Evolutionary conservation across 35 echinoderm and acorn worm genomes (phyloP).

Genomic region (Patiria miniata): DNA sequence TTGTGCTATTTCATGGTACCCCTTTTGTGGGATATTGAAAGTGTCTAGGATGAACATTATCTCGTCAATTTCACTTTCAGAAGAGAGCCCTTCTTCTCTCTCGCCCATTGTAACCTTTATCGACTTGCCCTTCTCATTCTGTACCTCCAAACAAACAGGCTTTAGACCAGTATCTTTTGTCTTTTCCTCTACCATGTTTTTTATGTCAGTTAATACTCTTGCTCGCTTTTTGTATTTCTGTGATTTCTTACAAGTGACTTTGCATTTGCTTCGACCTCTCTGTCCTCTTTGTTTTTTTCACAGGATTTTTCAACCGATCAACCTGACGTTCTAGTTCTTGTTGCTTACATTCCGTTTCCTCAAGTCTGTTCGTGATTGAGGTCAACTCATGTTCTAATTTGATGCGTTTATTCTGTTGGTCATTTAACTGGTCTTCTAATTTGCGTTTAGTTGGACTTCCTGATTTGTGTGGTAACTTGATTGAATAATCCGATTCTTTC

Average conservation of each 20-base stretch:
- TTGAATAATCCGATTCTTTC: background rate
- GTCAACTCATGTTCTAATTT: conserved; percentile 1
- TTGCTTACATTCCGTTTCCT: background rate
- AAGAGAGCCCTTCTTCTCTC: background rate
- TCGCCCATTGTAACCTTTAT: conserved; percentile 24
- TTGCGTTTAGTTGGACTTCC: background rate
- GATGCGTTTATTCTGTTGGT: background rate
- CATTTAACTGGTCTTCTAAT: background rate
- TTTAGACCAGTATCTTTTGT: conserved; percentile 37
- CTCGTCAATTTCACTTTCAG: conserved; percentile 14
- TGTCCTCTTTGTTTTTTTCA: background rate
- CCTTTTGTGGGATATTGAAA: conserved; percentile 61
- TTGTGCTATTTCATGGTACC: conserved; percentile 62
- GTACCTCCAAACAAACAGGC: background rate
- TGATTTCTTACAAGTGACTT: background rate
- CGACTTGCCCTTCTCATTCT: conserved; percentile 3
- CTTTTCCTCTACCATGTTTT: conserved; percentile 21
- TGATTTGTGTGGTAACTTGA: conserved; percentile 1
- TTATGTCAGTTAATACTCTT: background rate
- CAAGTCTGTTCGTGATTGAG: background rate
- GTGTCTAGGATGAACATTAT: conserved; percentile 63
- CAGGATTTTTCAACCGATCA: background rate
- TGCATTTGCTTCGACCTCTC: background rate
- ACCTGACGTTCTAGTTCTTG: background rate
- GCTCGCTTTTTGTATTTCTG: background rate